phyloP scores from a whole-genome alignment of 1,140 invertebrate species.

The Berghia stephanieae region DNA sequence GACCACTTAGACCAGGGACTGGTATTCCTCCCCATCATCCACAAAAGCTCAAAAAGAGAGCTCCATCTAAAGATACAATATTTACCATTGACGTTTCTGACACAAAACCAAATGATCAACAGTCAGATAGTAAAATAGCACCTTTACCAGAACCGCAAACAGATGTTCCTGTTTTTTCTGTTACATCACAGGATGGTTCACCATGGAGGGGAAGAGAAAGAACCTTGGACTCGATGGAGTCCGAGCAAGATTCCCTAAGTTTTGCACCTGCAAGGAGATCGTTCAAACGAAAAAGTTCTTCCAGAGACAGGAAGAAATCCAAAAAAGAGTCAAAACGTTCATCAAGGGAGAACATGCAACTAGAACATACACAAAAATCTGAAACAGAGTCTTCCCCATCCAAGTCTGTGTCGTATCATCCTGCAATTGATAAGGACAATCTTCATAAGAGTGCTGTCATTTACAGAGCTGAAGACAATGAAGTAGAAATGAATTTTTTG shows the following conservation, averaged over 20 bases:
- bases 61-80: not conserved
- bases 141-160: not conserved
- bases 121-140: slow-evolving; percentile 4
- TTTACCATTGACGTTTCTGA: not conserved
- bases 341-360: slow-evolving; percentile 35
- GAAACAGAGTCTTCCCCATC: not conserved
- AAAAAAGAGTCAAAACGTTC: not conserved
- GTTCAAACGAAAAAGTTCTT: too few relatives aligned
- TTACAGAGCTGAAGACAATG: too few relatives aligned
- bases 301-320: not conserved
- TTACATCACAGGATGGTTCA: slow-evolving; percentile 39
- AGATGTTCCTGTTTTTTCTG: not conserved
- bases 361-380: slow-evolving; percentile 16
- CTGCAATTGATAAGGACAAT: too few relatives aligned
- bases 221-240: slow-evolving; percentile 8
- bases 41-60: not conserved
- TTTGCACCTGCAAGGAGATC: too few relatives aligned
- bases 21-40: too few relatives aligned
- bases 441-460: too few relatives aligned
- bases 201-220: slow-evolving; percentile 29
- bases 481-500: too few relatives aligned
- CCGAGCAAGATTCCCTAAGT: too few relatives aligned
- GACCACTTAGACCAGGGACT: too few relatives aligned
- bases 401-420: too few relatives aligned
- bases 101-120: not conserved